Evolutionary conservation across 2,113 vertebrate species (phyloP).

Genomic region (Protobothrops mucrosquamatus): DNA sequence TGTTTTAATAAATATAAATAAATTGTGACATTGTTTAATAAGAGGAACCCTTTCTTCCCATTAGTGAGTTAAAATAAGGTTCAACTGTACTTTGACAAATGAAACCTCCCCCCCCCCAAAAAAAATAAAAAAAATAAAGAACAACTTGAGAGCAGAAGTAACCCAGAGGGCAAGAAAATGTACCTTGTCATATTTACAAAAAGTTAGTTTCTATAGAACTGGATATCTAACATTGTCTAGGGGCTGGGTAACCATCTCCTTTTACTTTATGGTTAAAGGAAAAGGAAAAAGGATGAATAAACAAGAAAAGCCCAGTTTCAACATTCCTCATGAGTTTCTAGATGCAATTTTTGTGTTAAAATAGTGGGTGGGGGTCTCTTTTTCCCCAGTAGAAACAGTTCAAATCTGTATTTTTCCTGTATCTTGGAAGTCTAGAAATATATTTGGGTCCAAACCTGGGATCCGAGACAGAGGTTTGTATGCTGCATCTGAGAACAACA

Average conservation of each 20-base stretch:
- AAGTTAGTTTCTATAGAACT: neutral
- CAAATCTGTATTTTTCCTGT: neutral
- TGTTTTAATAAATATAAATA: neutral
- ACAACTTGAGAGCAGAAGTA: neutral
- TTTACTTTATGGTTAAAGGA: neutral
- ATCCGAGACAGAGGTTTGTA: neutral
- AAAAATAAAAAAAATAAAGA: neutral
- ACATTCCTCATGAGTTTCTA: neutral
- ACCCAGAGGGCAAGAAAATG: neutral
- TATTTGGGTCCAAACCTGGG: neutral
- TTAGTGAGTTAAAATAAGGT: neutral
- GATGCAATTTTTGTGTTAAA: neutral
- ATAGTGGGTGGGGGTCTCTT: neutral
- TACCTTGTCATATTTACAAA: neutral
- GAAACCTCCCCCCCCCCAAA: fast-evolving
- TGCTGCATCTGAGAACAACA: neutral
- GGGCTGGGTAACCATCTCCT: neutral
- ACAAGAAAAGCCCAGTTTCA: neutral
- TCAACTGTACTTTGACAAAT: neutral
- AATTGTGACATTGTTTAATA: neutral
- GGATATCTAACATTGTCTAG: neutral
- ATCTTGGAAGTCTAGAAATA: neutral
- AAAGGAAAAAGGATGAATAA: neutral
- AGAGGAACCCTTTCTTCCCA: neutral
- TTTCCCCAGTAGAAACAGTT: neutral